Conservation (phyloP, 2,113 vertebrate genomes). For the Rana temporaria region DNA sequence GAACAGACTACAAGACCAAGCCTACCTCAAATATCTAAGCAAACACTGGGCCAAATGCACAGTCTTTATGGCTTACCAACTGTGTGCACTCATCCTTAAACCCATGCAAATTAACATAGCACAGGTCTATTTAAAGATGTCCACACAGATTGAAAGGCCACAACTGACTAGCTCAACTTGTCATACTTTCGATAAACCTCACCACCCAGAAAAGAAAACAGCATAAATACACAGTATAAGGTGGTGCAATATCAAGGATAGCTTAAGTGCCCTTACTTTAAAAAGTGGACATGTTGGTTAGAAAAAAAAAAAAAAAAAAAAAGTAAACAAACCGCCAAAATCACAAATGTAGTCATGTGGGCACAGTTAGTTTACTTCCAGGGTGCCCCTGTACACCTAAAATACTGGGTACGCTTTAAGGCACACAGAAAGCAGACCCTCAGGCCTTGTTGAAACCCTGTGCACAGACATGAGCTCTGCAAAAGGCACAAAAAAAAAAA, state of each 20-base stretch:
- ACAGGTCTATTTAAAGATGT: neutral
- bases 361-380: too few species aligned
- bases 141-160: conserved; percentile 5
- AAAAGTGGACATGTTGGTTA: too few species aligned
- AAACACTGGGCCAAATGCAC: neutral
- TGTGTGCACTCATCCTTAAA: conserved; percentile 16
- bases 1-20: neutral
- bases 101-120: neutral
- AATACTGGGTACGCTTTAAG: too few species aligned
- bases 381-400: too few species aligned
- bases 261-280: too few species aligned
- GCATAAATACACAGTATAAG: neutral
- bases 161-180: neutral
- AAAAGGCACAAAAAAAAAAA: too few species aligned
- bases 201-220: neutral
- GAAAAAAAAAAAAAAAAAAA: too few species aligned
- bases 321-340: too few species aligned
- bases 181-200: neutral
- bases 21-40: conserved; percentile 27
- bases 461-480: too few species aligned
- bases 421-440: too few species aligned
- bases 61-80: conserved; percentile 17
- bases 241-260: neutral
- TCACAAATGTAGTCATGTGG: too few species aligned
- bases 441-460: too few species aligned